Conservation (phyloP, 2,113 vertebrate genomes). For the Empidonax traillii region DNA sequence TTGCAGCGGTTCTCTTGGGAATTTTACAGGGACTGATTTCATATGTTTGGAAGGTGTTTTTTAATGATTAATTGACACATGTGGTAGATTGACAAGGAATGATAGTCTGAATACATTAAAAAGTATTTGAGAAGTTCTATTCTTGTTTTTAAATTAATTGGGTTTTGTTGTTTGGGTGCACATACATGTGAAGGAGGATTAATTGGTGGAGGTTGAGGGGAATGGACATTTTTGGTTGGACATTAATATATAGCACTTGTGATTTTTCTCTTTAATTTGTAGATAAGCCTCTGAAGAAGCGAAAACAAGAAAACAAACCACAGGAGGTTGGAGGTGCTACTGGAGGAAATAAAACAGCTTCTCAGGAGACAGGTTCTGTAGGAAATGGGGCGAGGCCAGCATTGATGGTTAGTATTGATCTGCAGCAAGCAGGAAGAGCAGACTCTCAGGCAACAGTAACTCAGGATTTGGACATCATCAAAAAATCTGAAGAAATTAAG, state of each 20-base stretch:
- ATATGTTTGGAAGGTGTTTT: neutral
- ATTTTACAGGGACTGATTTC: neutral
- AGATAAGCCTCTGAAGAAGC: slow-evolving; percentile 97
- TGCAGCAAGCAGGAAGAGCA: slow-evolving; percentile 89
- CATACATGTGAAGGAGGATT: neutral
- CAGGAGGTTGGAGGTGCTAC: slow-evolving; percentile 90
- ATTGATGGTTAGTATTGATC: slow-evolving; percentile 96
- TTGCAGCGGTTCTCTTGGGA: neutral
- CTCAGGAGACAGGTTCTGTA: slow-evolving; percentile 89
- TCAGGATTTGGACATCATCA: slow-evolving; percentile 79
- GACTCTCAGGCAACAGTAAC: slow-evolving; percentile 83
- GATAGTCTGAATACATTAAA: neutral
- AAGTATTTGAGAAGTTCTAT: neutral
- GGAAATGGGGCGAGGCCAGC: slow-evolving; percentile 91
- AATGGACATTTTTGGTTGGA: neutral
- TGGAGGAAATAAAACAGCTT: slow-evolving; percentile 89
- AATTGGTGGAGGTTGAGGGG: neutral
- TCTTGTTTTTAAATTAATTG: neutral
- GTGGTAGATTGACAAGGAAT: neutral
- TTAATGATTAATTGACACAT: neutral
- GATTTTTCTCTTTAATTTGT: slow-evolving; percentile 69
- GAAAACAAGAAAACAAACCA: slow-evolving; percentile 96
- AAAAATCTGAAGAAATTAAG: slow-evolving; percentile 79
- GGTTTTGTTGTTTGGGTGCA: neutral
- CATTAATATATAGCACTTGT: neutral